Evolutionary conservation across 1,140 invertebrate species (phyloP), one percentile per base, ranked within the genome.

Genomic region (Trachelipus rathkii): DNA sequence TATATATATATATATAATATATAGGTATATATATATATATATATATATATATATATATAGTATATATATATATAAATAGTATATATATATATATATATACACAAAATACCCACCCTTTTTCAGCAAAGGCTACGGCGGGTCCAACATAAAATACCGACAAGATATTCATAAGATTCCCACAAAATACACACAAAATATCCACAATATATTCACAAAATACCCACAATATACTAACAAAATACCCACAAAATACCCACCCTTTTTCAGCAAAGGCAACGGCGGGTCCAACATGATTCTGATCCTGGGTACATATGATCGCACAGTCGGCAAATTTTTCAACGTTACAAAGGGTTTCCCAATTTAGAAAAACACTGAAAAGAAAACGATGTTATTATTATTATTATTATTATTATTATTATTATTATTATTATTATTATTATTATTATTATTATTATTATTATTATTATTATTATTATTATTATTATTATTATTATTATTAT

Each of bases 211-310:
- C 53, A 60, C 53, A 60, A 13, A 60, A 60, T 19, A 60, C 53
- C 13, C 53, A 60, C 53, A 67, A 8, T 19, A 0, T 19, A 8
- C 9, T 9, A 13, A 0, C 6, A 7, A 13, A 7, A 67, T 23
- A 10, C 2, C 21, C 6, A 33, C 46, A 66, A 44, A 43, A 24
- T 10, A 21, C 77, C 45, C 44, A 88, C 68, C 87, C 86, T 75
- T 84, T 82, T 74, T 84, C 84, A 2, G 86, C 85, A 82, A 87
- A 84, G n/a, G 85, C 84, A 71, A 87, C 71, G 3, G 86, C 84
- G 43, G 87, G 86, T 13, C 84, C 85, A 80, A 85, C 79, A 77
- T 87, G 86, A 0, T 84, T 74, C 79, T 82, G 79, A 78, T 87
- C 86, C 67, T 83, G 84, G 13, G 86, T 86, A 71, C 84, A 82